These are phyloP conservation scores for Drosophila yakuba DNA, from an alignment of 1,140 invertebrate species.

Conservation along the genomic window DNA sequence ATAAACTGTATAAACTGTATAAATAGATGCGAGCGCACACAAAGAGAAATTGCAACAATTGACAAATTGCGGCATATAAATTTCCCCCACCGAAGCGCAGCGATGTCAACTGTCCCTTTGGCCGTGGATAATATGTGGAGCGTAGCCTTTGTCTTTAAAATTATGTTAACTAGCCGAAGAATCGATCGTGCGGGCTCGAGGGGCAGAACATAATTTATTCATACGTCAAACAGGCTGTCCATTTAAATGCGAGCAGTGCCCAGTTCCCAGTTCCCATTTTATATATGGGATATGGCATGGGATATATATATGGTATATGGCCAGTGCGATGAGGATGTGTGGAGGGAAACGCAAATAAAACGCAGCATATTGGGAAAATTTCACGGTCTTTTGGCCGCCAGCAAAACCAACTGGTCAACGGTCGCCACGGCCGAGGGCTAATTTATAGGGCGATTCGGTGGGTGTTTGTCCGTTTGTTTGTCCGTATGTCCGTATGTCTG, in stretches of 20 bases:
- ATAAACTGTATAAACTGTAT: constrained; percentile 15
- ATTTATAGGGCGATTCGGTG: constrained; percentile 77
- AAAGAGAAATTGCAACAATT: constrained; percentile 59
- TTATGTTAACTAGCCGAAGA: constrained; percentile 71
- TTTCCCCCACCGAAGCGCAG: constrained; percentile 33
- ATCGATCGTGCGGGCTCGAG: constrained; percentile 37
- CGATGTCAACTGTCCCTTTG: constrained; percentile 56
- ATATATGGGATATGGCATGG: not conserved
- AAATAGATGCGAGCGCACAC: constrained; percentile 20
- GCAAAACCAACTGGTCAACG: constrained; percentile 62
- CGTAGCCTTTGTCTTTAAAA: constrained; percentile 62
- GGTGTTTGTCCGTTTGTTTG: constrained; percentile 63
- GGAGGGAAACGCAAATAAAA: constrained; percentile 55
- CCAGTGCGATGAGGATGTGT: constrained; percentile 37
- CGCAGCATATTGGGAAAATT: constrained; percentile 79
- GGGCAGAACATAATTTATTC: constrained; percentile 62
- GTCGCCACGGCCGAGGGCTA: constrained; percentile 64
- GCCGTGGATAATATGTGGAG: constrained; percentile 55
- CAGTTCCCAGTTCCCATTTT: constrained; percentile 1
- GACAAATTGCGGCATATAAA: constrained; percentile 73
- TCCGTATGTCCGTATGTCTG: constrained; percentile 25
- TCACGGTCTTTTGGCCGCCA: constrained; percentile 75
- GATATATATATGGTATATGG: constrained; percentile 12
- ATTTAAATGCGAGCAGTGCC: constrained; percentile 46
- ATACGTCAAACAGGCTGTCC: constrained; percentile 42